Base-by-base conservation (phyloP, 2,888 invertebrate species). In the Platycnemis pennipes region DNA sequence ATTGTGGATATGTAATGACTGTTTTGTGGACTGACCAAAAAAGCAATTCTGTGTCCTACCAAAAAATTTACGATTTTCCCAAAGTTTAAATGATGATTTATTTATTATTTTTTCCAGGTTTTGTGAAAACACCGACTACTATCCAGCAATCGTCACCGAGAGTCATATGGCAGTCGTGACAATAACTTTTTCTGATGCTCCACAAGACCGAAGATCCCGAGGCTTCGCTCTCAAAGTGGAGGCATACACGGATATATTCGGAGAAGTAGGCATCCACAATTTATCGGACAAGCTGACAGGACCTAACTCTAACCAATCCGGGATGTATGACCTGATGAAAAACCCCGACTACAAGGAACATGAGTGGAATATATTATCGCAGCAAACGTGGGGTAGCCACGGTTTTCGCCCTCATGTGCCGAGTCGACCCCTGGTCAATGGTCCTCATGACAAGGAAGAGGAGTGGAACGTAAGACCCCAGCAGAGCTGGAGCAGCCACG, bases 141-240 rank as follows among this genome's bases (percentile, higher is more conserved):
- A 49, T 5, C 91, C 91, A 69, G 91, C 91, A 37, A 91, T 91
- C 42, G 44, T 91, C 16, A 91, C 91, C 2, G 91, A 91, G 44
- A 91, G 91, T 22, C 56, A 91, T 56, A 91, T 91, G 91, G 91
- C 91, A 11, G 91, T 91, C 31, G 91, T 91, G 44, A 91, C 91
- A 19, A 56, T 91, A n/a, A 44, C 91, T 4, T 89, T 89, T 53
- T 63, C 63, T 42, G 37, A 37, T 26, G 26, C 44, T 13, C 19
- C 42, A 31, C 4, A 26, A 8, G 44, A 63, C 16, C 42, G 63
- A 56, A 44, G 42, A 13, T 26, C 69, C 0, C 63, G 91, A 53
- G 44, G 63, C 1, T 91, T 91, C 37, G 37, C 42, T 44, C 63
- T 91, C 8, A 69, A 63, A 5, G 91, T 91, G 56, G 91, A 91